phyloP scores from a whole-genome alignment of 2,797 vertebrate genomes.

The Bryconaethiops microstoma region DNA sequence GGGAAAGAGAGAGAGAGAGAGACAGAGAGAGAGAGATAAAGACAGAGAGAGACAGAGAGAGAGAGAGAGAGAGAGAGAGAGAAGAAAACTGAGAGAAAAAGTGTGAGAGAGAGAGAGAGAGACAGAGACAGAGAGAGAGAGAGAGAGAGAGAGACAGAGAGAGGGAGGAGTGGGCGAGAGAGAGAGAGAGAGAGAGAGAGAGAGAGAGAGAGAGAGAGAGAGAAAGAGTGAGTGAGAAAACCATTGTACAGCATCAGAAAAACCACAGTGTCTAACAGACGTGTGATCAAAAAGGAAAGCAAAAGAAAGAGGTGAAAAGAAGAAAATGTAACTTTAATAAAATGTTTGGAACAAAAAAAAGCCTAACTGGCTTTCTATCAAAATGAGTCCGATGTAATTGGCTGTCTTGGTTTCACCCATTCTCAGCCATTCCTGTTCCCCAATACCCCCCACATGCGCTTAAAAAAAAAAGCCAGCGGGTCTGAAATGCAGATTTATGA shows the following conservation, averaged over 20 bases:
- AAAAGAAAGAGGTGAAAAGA: slow-evolving; percentile 24
- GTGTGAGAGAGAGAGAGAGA: background rate
- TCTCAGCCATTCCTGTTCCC: slow-evolving; percentile 65
- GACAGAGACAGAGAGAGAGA: background rate
- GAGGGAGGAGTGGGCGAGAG: too few relatives aligned
- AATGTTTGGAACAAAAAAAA: slow-evolving; percentile 45
- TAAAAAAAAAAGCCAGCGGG: slow-evolving; percentile 63
- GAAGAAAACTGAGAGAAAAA: background rate
- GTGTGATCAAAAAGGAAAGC: slow-evolving; percentile 48
- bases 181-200: background rate
- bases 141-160: background rate
- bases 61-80: background rate
- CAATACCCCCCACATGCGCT: slow-evolving; percentile 67
- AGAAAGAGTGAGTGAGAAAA: too few relatives aligned
- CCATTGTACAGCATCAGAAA: background rate
- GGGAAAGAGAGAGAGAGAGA: background rate
- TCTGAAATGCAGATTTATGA: slow-evolving; percentile 82
- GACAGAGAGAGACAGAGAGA: background rate
- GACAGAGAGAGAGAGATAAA: too few relatives aligned
- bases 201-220: background rate
- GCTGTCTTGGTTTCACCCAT: slow-evolving; percentile 66
- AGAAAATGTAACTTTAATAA: slow-evolving; percentile 48
- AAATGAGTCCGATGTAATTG: slow-evolving; percentile 62
- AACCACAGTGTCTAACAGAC: background rate
- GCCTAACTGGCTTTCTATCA: slow-evolving; percentile 54